Base-by-base conservation (phyloP, 2,888 invertebrate genomes). In the Noctua pronuba region DNA sequence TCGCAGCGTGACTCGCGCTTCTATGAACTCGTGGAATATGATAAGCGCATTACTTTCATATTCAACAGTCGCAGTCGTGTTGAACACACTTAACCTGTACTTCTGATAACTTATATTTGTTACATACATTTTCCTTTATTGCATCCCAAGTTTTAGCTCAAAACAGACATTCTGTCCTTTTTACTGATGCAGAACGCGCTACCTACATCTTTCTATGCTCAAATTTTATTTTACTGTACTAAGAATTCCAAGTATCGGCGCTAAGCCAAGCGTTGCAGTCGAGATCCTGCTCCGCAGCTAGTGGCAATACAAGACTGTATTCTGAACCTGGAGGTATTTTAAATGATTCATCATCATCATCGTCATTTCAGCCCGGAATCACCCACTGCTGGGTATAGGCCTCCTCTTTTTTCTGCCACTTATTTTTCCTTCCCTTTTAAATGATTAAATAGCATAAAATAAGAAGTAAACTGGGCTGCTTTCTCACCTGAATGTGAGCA, bases 21-120 rank as follows among this genome's bases (percentile, higher is more conserved):
- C 73, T 79, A 73, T 77, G 73, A 81, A 75, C 73, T 77, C 64
- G 55, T 58, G 28, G 66, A 73, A 69, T 79, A 66, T 65, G 71
- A 83, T 82, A 77, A 84, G 74, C 77, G 66, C 58, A 80, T 74
- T 85, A 77, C 69, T 79, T 86, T 86, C 44, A 77, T 79, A 86
- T 86, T 86, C 86, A 73, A 69, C 65, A 41, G 78, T 71, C 75
- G 86, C 69, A 67, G 68, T 71, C 75, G 80, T 71, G 62, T 76
- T 65, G 58, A 66, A 58, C 76, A 77, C 71, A 7, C 52, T 67
- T 62, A 44, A 74, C 58, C 49, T 41, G 46, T 46, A 67, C 67
- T 21, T 28, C 60, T 68, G n/a, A 55, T 21, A 55, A 67, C 21
- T 52, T 72, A 58, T 69, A 55, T 83, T 41, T 70, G 35, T 49